Percentiles rank a stretch among this genome's conserved stretches.
phyloP scores from a whole-genome alignment of 2,113 vertebrate genomes.

The Sapayoa aenigma region DNA sequence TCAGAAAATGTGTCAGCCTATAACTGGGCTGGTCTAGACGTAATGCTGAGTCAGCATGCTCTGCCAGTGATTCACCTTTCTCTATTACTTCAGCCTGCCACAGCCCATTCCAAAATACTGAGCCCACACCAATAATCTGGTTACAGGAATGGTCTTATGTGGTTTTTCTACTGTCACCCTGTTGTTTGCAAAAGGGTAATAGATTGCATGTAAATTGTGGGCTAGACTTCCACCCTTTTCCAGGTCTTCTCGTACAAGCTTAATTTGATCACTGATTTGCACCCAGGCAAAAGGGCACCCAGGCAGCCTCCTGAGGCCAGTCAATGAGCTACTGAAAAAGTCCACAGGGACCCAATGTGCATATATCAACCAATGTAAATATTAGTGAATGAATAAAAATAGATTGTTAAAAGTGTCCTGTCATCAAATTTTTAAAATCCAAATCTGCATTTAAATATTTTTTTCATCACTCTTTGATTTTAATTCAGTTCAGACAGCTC shows the following conservation, averaged over 20 bases:
- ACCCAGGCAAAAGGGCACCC: background rate
- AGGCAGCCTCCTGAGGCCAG: background rate
- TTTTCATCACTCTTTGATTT: background rate
- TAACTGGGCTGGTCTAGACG: background rate
- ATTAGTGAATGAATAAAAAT: background rate
- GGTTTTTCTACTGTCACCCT: background rate
- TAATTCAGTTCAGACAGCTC: background rate
- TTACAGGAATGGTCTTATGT: background rate
- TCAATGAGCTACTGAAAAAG: background rate
- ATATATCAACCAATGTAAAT: background rate
- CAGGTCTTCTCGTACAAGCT: background rate
- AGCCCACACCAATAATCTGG: rapidly evolving
- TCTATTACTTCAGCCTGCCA: background rate
- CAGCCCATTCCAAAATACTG: background rate
- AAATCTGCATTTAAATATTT: background rate
- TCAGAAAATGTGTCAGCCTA: background rate
- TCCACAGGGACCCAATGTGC: background rate
- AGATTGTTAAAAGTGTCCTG: background rate
- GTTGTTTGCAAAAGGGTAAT: background rate
- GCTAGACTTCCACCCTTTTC: background rate
- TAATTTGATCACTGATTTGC: background rate
- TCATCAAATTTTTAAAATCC: background rate
- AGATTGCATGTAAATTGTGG: background rate
- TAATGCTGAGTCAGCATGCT: background rate
- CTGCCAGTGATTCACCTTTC: background rate